Evolutionary conservation across 2,113 vertebrate species (phyloP).

Genomic region (Gymnogyps californianus): DNA sequence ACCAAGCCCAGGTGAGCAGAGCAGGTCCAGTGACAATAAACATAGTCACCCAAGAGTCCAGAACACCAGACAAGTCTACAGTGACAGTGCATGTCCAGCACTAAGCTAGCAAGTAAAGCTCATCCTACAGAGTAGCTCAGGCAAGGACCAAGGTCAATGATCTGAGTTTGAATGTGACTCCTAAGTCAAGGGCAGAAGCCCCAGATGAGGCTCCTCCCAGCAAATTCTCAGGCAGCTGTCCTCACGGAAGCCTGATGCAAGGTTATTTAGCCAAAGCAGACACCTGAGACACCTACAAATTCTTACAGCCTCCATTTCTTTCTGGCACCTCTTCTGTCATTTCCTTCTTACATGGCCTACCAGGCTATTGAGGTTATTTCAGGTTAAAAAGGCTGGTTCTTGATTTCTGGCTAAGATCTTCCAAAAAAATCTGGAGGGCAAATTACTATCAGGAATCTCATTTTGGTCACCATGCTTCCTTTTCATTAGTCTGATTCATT

Average conservation of each 20-base stretch:
- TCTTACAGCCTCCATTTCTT: background rate
- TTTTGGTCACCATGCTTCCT: background rate
- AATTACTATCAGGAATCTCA: background rate
- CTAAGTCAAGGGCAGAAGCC: background rate
- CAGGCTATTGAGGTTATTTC: background rate
- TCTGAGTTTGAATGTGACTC: background rate
- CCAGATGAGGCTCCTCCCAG: background rate
- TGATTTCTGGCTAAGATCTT: background rate
- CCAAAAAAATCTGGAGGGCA: background rate
- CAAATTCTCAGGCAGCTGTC: background rate
- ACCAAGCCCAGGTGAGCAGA: background rate
- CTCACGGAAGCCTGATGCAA: background rate
- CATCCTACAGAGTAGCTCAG: background rate
- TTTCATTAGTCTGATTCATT: background rate
- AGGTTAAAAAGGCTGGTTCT: background rate
- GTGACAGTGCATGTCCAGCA: background rate
- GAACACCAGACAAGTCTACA: background rate
- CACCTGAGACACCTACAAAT: background rate
- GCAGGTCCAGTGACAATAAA: background rate
- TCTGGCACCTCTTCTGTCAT: background rate
- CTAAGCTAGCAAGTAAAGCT: background rate
- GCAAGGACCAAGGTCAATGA: background rate
- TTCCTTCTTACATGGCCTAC: background rate
- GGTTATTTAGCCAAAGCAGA: background rate
- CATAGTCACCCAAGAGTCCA: background rate